A percentile compares a stretch with the other conserved stretches of the same genome.
These are phyloP conservation scores for Drosophila funebris DNA, from an alignment of 1,140 invertebrate genomes.

Conservation along the genomic window DNA sequence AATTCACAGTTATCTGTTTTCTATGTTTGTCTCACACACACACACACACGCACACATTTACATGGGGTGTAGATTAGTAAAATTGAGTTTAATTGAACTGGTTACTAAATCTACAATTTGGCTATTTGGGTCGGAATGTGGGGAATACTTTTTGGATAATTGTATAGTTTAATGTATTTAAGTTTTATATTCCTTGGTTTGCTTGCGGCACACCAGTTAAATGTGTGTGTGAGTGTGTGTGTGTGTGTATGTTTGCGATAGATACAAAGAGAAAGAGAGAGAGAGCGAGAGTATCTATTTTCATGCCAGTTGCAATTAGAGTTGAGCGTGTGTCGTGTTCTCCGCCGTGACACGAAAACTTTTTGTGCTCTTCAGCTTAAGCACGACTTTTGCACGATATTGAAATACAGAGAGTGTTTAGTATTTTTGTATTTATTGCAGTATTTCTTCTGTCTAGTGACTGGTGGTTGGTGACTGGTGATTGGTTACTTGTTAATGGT, in stretches of 20 bases:
- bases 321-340: background rate
- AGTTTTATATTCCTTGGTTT: constrained; percentile 13
- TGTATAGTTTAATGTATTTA: constrained; percentile 20
- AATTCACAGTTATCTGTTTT: constrained; percentile 19
- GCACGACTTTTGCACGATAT: too few relatives aligned
- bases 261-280: too few relatives aligned
- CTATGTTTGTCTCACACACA: constrained; percentile 6
- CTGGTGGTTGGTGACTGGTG: too few relatives aligned
- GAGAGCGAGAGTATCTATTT: background rate
- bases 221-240: constrained; percentile 3
- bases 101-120: constrained; percentile 27
- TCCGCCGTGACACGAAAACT: background rate
- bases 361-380: too few relatives aligned
- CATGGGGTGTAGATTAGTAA: constrained; percentile 33
- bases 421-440: too few relatives aligned
- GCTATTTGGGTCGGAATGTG: constrained; percentile 22
- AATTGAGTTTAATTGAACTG: constrained; percentile 43
- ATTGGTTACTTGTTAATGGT: too few relatives aligned
- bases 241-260: background rate
- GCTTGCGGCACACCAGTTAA: constrained; percentile 3
- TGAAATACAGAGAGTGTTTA: too few relatives aligned
- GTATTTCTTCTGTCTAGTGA: too few relatives aligned
- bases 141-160: constrained; percentile 5
- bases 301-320: background rate
- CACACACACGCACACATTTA: background rate